Percentiles rank a stretch among this genome's conserved stretches.
phyloP scores from a whole-genome alignment of 2,797 vertebrate species.

The Nannoperca obscura region DNA sequence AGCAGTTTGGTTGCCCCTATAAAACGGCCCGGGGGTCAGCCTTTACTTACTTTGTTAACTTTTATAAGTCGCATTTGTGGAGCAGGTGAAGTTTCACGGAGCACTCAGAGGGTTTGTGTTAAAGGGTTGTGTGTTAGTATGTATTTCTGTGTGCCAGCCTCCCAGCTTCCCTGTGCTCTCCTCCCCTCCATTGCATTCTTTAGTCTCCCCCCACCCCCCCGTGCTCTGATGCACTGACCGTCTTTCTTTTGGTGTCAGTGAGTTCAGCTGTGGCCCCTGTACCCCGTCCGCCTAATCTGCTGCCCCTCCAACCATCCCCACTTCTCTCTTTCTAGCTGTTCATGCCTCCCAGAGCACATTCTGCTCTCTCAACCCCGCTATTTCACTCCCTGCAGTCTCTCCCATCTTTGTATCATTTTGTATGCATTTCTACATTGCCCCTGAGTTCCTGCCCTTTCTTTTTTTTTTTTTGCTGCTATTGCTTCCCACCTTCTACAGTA shows the following conservation, averaged over 20 bases:
- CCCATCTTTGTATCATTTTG: conserved; percentile 46
- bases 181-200: conserved; percentile 54
- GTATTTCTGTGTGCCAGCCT: conserved; percentile 16
- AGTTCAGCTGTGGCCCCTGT: conserved; percentile 63
- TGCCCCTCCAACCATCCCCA: conserved; percentile 44
- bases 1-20: conserved; percentile 5
- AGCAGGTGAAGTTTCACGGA: conserved; percentile 55
- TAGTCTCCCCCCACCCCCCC: not conserved
- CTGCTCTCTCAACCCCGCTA: conserved; percentile 25
- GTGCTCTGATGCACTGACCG: conserved; percentile 37
- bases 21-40: conserved; percentile 38
- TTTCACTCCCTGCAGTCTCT: conserved; percentile 33
- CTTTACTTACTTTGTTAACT: conserved; percentile 47
- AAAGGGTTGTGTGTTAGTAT: conserved; percentile 24
- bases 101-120: conserved; percentile 33
- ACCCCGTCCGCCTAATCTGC: conserved; percentile 51
- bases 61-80: conserved; percentile 34
- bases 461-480: conserved; percentile 4
- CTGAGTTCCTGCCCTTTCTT: conserved; percentile 11
- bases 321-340: conserved; percentile 24
- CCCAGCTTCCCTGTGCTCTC: conserved; percentile 21
- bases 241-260: conserved; percentile 58
- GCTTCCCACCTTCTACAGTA: conserved; percentile 24
- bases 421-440: conserved; percentile 38
- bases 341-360: conserved; percentile 41